phyloP scores from a whole-genome alignment of 1,140 invertebrate species.

The Heliothis virescens region DNA sequence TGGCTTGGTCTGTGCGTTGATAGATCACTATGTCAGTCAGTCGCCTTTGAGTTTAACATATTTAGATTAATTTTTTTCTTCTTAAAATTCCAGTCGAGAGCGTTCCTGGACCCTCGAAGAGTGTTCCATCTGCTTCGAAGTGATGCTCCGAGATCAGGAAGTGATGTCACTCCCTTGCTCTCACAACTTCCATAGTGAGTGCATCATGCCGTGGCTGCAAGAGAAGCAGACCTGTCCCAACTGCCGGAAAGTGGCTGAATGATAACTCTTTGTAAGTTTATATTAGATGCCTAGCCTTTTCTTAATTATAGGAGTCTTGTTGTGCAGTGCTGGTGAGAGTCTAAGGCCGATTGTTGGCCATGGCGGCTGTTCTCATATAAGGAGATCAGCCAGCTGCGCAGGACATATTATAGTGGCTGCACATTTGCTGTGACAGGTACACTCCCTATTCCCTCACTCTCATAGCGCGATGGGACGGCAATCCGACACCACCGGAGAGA shows the following conservation, averaged over 20 bases:
- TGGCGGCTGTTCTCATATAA: too few species aligned
- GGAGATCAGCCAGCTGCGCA: too few species aligned
- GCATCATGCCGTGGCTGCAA: conserved; percentile 78
- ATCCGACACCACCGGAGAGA: too few species aligned
- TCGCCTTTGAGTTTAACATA: too few species aligned
- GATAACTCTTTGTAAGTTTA: conserved; percentile 14
- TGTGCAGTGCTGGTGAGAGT: neutral
- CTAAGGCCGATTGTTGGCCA: too few species aligned
- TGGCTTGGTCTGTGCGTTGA: too few species aligned
- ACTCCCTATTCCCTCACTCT: too few species aligned
- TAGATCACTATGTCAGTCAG: too few species aligned
- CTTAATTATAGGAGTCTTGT: too few species aligned
- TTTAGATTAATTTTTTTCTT: neutral
- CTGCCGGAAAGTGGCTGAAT: conserved; percentile 71
- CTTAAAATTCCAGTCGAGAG: conserved; percentile 65
- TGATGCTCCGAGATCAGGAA: conserved; percentile 71
- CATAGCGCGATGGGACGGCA: too few species aligned
- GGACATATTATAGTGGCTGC: too few species aligned
- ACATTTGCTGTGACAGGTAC: too few species aligned
- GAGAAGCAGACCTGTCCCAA: conserved; percentile 80
- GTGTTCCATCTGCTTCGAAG: conserved; percentile 80
- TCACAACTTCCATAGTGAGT: conserved; percentile 75
- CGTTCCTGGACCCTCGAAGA: conserved; percentile 74
- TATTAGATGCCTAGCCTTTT: neutral
- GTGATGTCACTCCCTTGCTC: conserved; percentile 72